These are phyloP conservation scores for Orestias chungarensis DNA, from an alignment of 2,797 vertebrate genomes.

Conservation along the genomic window DNA sequence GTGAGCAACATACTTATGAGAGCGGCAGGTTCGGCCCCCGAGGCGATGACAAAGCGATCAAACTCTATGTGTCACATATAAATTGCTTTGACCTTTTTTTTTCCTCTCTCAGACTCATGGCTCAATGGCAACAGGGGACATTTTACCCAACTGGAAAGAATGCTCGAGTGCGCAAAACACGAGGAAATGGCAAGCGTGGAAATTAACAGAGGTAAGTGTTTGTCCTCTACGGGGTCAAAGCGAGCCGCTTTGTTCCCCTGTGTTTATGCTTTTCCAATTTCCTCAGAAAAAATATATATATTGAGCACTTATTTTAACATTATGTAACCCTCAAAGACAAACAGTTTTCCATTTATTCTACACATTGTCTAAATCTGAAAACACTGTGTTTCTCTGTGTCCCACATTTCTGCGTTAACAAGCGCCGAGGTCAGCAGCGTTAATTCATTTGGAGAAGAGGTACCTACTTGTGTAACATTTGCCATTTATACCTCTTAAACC, in stretches of 20 bases:
- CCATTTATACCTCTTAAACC: constrained; percentile 51
- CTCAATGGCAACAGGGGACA: constrained; percentile 80
- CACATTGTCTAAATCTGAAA: constrained; percentile 28
- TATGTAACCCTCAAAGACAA: constrained; percentile 32
- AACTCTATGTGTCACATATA: constrained; percentile 85
- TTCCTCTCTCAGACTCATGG: constrained; percentile 76
- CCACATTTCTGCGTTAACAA: constrained; percentile 47
- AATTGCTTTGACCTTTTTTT: constrained; percentile 87
- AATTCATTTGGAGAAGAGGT: constrained; percentile 42
- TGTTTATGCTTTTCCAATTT: constrained; percentile 67
- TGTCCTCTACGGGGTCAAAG: constrained; percentile 75
- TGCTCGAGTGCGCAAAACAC: constrained; percentile 81
- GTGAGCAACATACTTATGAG: constrained; percentile 45
- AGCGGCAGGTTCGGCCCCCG: constrained; percentile 73
- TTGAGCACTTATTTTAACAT: constrained; percentile 54
- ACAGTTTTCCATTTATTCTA: constrained; percentile 34
- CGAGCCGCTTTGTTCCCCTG: constrained; percentile 56
- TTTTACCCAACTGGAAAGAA: constrained; percentile 83
- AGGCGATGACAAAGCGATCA: constrained; percentile 86
- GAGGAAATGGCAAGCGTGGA: constrained; percentile 69
- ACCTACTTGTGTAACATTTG: constrained; percentile 38
- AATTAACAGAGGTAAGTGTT: constrained; percentile 77
- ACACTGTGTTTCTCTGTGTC: constrained; percentile 42
- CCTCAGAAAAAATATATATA: constrained; percentile 50
- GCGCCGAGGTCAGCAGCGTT: constrained; percentile 55